Evolutionary conservation across 2,888 invertebrate species (phyloP), one percentile per base, ranked within the genome.

Genomic region (Melinaea menophilus): DNA sequence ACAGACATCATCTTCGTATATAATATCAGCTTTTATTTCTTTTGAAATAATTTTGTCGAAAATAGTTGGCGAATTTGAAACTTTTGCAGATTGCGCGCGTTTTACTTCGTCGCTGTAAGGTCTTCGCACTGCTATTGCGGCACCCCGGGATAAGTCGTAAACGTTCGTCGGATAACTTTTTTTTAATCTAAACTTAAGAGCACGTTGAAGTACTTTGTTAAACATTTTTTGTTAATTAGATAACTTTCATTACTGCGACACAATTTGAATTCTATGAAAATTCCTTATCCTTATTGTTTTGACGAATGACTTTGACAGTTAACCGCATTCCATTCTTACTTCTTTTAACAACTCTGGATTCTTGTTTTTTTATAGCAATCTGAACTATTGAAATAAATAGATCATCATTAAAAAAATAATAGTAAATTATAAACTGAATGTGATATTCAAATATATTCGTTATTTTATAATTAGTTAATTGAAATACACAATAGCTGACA

Each of bases 1-100:
- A 78, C 95, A 95, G 76, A 93, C 80, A 1, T 96, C 94, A 85
- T 97, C 96, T 80, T 97, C 96, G 79, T 94, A 95, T 70, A 97
- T 93, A 58, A 97, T 94, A 74, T 96, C 94, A 0, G 96, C 95
- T 65, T 95, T 94, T 61, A 97, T 94, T 81, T 95, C 93, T 75
- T 94, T 95, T 0, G 94, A 92, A 63, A 96, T 92, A 61, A 97
- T 96, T 76, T 87, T 89, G 74, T 94, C 94, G 82, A 97, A 97
- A 69, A 96, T 94, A 0, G 96, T 96, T 62, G 86, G 83, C 0
- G 83, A 86, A 67, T 51, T 51, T 51, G 85, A 81, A 61, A 84
- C 79, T 69, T 83, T 85, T 22, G 85, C 84, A 1, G 81, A 79
- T 61, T 88, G 86, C 11, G 91, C 87, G 33, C 81, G 80, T 47